Conservation (phyloP, 2,113 vertebrate species). For the Tangachromis dhanisi region DNA sequence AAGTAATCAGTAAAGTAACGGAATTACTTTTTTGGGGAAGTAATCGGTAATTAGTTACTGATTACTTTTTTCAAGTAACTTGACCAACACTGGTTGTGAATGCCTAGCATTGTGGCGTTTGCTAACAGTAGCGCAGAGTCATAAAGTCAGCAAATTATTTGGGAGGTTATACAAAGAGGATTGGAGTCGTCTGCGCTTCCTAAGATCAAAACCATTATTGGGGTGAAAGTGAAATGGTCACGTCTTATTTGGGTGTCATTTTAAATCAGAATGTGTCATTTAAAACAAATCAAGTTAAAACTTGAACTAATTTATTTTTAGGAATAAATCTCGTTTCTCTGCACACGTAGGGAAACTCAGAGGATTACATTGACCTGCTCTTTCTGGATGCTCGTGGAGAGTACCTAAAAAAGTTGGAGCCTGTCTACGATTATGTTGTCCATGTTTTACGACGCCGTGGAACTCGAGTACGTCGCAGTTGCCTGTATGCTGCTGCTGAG, state of each 20-base stretch:
- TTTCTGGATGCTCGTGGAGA: neutral
- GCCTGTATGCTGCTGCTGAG: neutral
- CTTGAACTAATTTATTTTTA: neutral
- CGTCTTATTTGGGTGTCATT: neutral
- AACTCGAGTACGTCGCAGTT: neutral
- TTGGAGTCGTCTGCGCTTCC: neutral
- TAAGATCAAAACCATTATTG: neutral
- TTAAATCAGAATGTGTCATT: neutral
- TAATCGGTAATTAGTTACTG: too few species aligned
- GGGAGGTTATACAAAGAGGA: neutral
- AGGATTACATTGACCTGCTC: fast-evolving
- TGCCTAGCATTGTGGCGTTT: fast-evolving
- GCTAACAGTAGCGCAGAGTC: neutral
- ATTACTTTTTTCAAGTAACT: too few species aligned
- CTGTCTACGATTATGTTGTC: neutral
- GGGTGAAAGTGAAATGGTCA: neutral
- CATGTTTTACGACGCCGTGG: neutral
- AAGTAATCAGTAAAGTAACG: too few species aligned
- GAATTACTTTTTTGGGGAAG: too few species aligned
- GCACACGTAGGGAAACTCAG: fast-evolving
- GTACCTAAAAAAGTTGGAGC: neutral
- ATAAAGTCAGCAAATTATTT: neutral
- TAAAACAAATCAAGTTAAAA: neutral
- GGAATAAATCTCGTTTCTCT: fast-evolving
- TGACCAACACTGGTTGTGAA: too few species aligned